Evolutionary conservation across 2,113 vertebrate species (phyloP).

Genomic region (Chaetura pelagica): DNA sequence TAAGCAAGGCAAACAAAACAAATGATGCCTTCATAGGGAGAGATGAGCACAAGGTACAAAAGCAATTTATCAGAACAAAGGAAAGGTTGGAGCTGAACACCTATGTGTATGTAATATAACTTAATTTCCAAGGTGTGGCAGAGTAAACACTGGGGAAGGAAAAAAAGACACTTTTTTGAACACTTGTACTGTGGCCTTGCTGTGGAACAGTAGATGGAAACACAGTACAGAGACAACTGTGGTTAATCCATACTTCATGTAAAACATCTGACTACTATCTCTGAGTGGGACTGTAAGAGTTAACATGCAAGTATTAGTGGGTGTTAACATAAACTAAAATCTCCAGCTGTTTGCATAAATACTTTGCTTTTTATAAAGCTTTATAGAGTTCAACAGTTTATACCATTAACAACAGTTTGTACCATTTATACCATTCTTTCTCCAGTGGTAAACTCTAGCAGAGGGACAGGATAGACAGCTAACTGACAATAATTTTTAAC

Average conservation of each 20-base stretch:
- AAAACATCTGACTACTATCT: neutral
- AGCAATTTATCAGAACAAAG: conserved; percentile 47
- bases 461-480: neutral
- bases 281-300: neutral
- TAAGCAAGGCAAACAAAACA: conserved; percentile 18
- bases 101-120: neutral
- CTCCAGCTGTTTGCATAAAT: neutral
- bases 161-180: neutral
- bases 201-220: neutral
- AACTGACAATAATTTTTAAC: neutral
- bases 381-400: neutral
- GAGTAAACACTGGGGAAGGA: neutral
- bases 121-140: neutral
- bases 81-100: neutral
- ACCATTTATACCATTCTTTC: neutral
- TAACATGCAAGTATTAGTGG: neutral
- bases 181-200: neutral
- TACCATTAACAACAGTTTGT: neutral
- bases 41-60: neutral
- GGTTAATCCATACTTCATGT: neutral
- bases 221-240: neutral
- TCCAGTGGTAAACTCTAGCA: neutral
- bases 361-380: neutral
- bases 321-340: neutral
- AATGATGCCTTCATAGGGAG: conserved; percentile 19